These are phyloP conservation scores for Carposina sasakii DNA, from an alignment of 1,140 invertebrate species.

Conservation along the genomic window DNA sequence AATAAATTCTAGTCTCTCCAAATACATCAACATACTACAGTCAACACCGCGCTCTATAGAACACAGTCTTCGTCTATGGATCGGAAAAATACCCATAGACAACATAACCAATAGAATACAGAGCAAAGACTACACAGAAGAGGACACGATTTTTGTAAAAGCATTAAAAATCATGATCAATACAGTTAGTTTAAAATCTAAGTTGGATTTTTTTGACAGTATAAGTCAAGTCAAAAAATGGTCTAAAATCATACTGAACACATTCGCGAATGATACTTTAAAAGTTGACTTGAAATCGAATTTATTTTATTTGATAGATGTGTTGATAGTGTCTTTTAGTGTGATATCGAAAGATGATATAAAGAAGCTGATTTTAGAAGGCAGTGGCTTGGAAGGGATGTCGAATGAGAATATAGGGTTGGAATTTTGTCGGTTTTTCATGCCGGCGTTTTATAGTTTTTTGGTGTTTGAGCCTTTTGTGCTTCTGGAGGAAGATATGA, in stretches of 20 bases:
- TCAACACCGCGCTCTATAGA: not conserved
- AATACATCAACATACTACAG: constrained; percentile 2
- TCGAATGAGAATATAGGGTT: constrained; percentile 4
- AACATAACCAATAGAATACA: constrained; percentile 1
- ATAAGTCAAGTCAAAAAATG: not conserved
- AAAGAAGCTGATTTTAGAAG: constrained; percentile 6
- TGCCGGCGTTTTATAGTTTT: constrained; percentile 2
- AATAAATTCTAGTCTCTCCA: constrained; percentile 12
- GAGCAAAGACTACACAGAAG: too few relatives aligned
- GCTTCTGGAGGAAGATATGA: constrained; percentile 8
- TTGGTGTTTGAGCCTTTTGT: constrained; percentile 12
- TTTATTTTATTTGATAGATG: constrained; percentile 8
- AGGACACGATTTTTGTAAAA: too few relatives aligned
- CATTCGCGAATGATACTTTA: not conserved
- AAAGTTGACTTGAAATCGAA: constrained; percentile 1
- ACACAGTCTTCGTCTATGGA: constrained; percentile 1
- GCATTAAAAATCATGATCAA: too few relatives aligned
- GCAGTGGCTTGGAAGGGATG: not conserved
- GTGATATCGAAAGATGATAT: not conserved
- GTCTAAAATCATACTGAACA: not conserved
- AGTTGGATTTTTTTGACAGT: too few relatives aligned
- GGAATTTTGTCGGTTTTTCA: constrained; percentile 12
- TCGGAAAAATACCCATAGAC: not conserved
- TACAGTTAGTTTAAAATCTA: too few relatives aligned
- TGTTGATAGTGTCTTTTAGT: constrained; percentile 1